Percentiles rank a stretch among this genome's conserved stretches.
These are phyloP conservation scores for Poeciliopsis paucimaculata DNA, from an alignment of 2,797 vertebrate species.

Conservation along the genomic window DNA sequence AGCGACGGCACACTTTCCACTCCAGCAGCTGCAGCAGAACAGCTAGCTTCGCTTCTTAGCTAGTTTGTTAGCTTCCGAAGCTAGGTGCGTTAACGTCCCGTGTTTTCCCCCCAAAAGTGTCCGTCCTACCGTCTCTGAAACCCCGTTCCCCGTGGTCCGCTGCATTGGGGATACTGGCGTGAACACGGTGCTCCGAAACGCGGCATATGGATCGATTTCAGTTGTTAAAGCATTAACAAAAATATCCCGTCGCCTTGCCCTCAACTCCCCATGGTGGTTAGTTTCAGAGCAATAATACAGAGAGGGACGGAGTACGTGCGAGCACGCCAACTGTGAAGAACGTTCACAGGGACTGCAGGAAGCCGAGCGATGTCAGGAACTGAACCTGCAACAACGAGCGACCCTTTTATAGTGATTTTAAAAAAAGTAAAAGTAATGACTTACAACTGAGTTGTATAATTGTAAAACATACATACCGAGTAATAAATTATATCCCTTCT, in stretches of 20 bases:
- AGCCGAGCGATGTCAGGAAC: background rate
- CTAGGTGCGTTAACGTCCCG: slow-evolving; percentile 61
- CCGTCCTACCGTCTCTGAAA: slow-evolving; percentile 78
- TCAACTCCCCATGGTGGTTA: slow-evolving; percentile 80
- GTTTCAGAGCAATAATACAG: slow-evolving; percentile 72
- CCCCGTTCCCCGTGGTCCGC: slow-evolving; percentile 74
- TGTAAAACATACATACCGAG: background rate
- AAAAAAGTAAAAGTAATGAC: background rate
- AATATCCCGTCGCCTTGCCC: slow-evolving; percentile 70
- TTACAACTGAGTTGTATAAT: background rate
- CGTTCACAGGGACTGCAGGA: slow-evolving; percentile 49
- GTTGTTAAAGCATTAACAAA: slow-evolving; percentile 58
- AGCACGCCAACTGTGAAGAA: slow-evolving; percentile 52
- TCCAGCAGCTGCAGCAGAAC: slow-evolving; percentile 53
- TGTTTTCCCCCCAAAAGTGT: slow-evolving; percentile 68
- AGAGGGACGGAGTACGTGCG: slow-evolving; percentile 64
- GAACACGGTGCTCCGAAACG: slow-evolving; percentile 65
- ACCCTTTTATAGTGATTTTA: background rate
- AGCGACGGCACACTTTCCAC: slow-evolving; percentile 77
- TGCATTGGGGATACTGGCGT: slow-evolving; percentile 79
- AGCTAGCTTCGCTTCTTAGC: slow-evolving; percentile 56
- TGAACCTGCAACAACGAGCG: background rate
- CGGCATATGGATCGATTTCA: slow-evolving; percentile 73
- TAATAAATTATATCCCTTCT: background rate
- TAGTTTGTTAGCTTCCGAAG: slow-evolving; percentile 59